Conservation (phyloP, 2,797 vertebrate genomes). For the Phoeniculus purpureus region DNA sequence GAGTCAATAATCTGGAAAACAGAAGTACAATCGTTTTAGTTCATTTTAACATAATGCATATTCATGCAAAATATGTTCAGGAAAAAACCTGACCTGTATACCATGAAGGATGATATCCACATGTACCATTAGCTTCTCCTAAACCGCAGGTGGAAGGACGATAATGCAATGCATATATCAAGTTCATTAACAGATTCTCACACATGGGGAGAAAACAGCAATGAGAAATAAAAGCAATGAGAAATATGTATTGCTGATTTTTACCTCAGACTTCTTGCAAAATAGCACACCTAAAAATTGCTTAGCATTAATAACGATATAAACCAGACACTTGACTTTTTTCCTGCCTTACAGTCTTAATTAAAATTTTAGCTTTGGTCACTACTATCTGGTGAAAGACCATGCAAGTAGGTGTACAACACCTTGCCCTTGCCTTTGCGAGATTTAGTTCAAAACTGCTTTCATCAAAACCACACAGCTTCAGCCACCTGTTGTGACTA, state of each 20-base stretch:
- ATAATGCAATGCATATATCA: background rate
- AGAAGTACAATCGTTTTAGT: background rate
- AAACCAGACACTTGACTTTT: background rate
- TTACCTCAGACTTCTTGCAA: background rate
- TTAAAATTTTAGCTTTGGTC: background rate
- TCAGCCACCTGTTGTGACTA: background rate
- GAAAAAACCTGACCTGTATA: background rate
- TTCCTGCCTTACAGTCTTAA: background rate
- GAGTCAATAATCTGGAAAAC: background rate
- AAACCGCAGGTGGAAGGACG: background rate
- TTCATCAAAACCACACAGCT: background rate
- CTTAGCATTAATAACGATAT: constrained; percentile 1
- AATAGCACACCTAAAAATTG: background rate
- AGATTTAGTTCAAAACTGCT: background rate
- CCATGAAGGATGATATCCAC: background rate
- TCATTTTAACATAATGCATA: background rate
- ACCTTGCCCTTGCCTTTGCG: background rate
- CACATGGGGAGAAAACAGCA: fast-evolving
- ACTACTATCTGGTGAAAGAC: background rate
- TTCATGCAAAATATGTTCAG: background rate
- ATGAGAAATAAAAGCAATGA: fast-evolving
- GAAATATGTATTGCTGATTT: background rate
- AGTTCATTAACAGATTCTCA: background rate
- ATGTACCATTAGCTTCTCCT: background rate
- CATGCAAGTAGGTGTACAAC: fast-evolving